These are phyloP conservation scores for Hippopotamyrus pictus DNA, from an alignment of 2,797 vertebrate species.

Conservation along the genomic window DNA sequence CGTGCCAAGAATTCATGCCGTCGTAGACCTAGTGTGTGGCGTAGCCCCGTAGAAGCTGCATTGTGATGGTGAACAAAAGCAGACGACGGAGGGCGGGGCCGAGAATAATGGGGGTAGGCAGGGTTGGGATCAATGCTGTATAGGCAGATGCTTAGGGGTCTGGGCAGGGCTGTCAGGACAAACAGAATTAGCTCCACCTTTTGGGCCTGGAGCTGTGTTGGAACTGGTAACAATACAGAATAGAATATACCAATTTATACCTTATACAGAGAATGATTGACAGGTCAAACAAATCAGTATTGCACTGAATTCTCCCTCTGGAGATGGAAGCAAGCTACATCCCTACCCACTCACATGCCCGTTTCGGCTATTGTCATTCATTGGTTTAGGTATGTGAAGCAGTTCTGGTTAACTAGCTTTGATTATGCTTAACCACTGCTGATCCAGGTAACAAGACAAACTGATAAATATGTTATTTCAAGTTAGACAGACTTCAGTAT, in stretches of 20 bases:
- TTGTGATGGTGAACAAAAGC: background rate
- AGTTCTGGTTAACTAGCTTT: background rate
- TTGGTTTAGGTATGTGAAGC: background rate
- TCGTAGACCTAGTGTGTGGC: background rate
- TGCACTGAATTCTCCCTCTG: background rate
- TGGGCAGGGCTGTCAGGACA: background rate
- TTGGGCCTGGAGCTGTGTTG: background rate
- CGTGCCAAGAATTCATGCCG: background rate
- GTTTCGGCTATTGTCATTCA: background rate
- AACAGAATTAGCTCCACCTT: background rate
- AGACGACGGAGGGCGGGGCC: background rate
- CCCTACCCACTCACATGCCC: background rate
- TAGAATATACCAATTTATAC: background rate
- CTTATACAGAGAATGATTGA: background rate
- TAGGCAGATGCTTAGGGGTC: background rate
- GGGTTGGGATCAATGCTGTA: background rate
- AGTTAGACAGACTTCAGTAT: background rate
- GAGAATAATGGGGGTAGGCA: background rate
- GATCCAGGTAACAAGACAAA: background rate
- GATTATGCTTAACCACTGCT: background rate
- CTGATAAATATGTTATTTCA: background rate
- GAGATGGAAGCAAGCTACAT: background rate
- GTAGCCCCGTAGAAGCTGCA: background rate
- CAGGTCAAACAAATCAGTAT: background rate
- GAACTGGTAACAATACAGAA: background rate